Evolutionary conservation across 2,888 invertebrate genomes (phyloP), one percentile per base, ranked within the genome.

Genomic region (Theodoxus fluviatilis): DNA sequence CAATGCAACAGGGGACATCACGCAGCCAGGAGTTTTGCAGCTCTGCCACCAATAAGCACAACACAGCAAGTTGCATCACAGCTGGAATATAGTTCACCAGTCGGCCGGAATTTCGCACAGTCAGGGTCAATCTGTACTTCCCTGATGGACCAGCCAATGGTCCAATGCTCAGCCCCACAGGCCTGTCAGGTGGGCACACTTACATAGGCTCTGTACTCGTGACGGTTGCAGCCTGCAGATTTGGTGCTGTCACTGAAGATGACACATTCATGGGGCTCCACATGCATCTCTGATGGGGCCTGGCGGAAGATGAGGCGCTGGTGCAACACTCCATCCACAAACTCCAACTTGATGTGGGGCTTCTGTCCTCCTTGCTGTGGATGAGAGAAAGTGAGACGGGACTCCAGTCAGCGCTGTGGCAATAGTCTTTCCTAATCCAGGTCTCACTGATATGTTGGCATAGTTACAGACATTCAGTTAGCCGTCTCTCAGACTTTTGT

Each of bases 161-260:
- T n/a, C n/a, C n/a, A n/a, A n/a, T n/a, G n/a, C n/a, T n/a, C n/a
- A n/a, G n/a, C n/a, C n/a, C n/a, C n/a, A n/a, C n/a, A 38, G 33
- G 22, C 40, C 12, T 52, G 43, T 76, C 73, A 76, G 67, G 72
- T 76, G 12, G 73, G 73, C 43, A 68, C 76, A 84, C 85, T 85
- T 80, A 85, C 85, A 78, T 84, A 83, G 40, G 81, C 78, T 70
- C 79, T 75, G 74, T 79, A 85, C 74, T 84, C 83, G n/a, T 81
- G 79, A 49, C 78, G 74, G 37, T 74, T 78, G 71, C 86, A 86
- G 43, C 85, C 86, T 0, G 75, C 73, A 12, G 83, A 83, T 71
- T 79, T 80, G 38, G 81, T 75, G 3, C 85, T 84, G 65, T 85
- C 84, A 68, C 80, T 85, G 71, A 83, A 85, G 52, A 86, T 81